Base-by-base conservation (phyloP, 1,140 invertebrate genomes). In the Oryctes rhinoceros region DNA sequence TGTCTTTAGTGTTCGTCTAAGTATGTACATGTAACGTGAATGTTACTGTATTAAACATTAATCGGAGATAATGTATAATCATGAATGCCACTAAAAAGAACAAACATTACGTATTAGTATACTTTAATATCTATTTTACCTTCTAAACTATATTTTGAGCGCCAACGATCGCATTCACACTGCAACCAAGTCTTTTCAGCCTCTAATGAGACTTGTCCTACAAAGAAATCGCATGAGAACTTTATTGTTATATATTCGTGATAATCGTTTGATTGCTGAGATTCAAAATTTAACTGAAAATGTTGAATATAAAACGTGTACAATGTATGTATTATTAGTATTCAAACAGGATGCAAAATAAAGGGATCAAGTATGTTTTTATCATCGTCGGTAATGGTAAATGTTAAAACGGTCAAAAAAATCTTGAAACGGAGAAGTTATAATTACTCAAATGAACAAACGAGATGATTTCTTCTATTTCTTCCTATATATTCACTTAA, bases 151-250 rank as follows among this genome's bases (percentile, higher is more conserved):
- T 92, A 93, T 87, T 92, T 93, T 83, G 93, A 90, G 83, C 94
- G 94, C 94, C 94, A 96, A 84, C 94, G 91, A 87, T 96, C 94
- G 86, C 94, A 94, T 89, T 96, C 95, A 87, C 93, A 96, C 88
- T 95, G 94, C 84, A 96, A 89, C 95, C 95, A 96, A 82, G 94
- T 94, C 88, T 95, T 94, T 89, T 96, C 94, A 81, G 94, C 94
- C 88, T 96, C 94, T 86, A 96, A 89, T 78, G 94, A 95, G 84
- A 95, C 90, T 90, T 96, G 94, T 86, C 94, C 95, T 96, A 89
- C 81, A 92, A 85, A 81, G 81, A 81, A 81, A 90, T 83, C 82
- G 20, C 4, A 76, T 76, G 10, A 78, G 49, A 78, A 59, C 47
- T 24, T 44, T 53, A n/a, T 71, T 10, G 9, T 71, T 67, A 30